Evolutionary conservation across 2,797 vertebrate species (phyloP), one percentile per base, ranked within the genome.

Genomic region (Argyrosomus regius): DNA sequence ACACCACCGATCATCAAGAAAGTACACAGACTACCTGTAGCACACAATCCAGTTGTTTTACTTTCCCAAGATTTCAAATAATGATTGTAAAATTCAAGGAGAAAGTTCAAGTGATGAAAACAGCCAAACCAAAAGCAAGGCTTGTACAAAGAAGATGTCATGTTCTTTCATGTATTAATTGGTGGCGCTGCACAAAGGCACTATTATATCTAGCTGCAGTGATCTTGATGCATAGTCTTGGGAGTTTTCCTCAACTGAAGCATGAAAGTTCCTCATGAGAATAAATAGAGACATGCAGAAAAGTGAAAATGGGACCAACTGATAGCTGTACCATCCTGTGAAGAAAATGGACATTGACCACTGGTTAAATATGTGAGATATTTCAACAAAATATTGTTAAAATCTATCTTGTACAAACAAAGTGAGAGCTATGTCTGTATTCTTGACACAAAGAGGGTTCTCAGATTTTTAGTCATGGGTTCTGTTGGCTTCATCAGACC

Each of bases 91-190:
- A 57, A 39, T 56, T 43, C 8, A 66, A 62, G 45, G 20, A 65
- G n/a, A 28, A 56, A 72, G 35, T 58, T 54, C 20, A 62, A 58
- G 45, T 52, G 20, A 46, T 45, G 10, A 31, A 67, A 18, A 17
- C 56, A 67, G 50, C 68, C 22, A 72, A 76, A 60, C 28, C 61
- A 66, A 22, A 61, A 17, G 35, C 14, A 49, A 39, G 24, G 20
- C 3, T 14, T 70, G 26, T 56, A 60, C 16, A 52, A 61, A 46
- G 45, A 52, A 28, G 18, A 58, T 3, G 1, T 63, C 18, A 62
- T 72, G 63, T 68, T 64, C 26, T 61, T 13, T 72, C 52, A 18
- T 69, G 75, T 35, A 78, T 69, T 57, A 64, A 53, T 53, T 64
- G 46, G 41, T 50, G 20, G 59, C 54, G 48, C 58, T 69, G 59